Conservation (phyloP, 1,140 invertebrate species). For the Drosophila willistoni region DNA sequence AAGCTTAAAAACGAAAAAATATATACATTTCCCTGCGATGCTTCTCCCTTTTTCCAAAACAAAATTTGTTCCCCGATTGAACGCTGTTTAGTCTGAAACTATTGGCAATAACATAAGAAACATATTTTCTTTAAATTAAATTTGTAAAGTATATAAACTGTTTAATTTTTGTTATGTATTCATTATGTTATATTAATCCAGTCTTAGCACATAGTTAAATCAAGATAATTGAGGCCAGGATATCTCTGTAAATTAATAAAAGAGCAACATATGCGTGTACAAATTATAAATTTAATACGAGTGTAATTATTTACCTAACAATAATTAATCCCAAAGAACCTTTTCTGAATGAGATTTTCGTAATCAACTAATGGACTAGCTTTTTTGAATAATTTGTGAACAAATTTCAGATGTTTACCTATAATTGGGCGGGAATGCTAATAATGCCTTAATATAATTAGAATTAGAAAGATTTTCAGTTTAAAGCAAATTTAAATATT, state of each 20-base stretch:
- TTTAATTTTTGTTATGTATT: slow-evolving; percentile 72
- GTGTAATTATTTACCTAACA: neutral
- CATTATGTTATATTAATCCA: slow-evolving; percentile 58
- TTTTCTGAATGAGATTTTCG: neutral
- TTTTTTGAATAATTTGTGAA: too few species aligned
- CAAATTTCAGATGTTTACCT: too few species aligned
- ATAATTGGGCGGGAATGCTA: too few species aligned
- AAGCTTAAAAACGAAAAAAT: slow-evolving; percentile 1
- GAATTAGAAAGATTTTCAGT: too few species aligned
- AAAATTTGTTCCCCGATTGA: slow-evolving; percentile 15
- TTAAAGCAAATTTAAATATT: too few species aligned
- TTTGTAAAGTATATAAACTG: slow-evolving; percentile 60
- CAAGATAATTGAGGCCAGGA: slow-evolving; percentile 36
- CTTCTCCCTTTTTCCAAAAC: slow-evolving; percentile 30
- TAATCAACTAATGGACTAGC: too few species aligned
- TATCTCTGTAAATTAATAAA: slow-evolving; percentile 76
- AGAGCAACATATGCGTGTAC: slow-evolving; percentile 51
- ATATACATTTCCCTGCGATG: neutral
- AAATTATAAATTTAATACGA: slow-evolving; percentile 41
- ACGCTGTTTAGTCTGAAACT: slow-evolving; percentile 51
- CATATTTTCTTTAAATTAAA: slow-evolving; percentile 52
- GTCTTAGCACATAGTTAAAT: slow-evolving; percentile 53
- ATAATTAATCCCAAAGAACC: neutral
- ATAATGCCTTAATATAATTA: too few species aligned
- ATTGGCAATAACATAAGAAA: slow-evolving; percentile 57